Base-by-base conservation (phyloP, 2,113 vertebrate species). In the Stegastes partitus region DNA sequence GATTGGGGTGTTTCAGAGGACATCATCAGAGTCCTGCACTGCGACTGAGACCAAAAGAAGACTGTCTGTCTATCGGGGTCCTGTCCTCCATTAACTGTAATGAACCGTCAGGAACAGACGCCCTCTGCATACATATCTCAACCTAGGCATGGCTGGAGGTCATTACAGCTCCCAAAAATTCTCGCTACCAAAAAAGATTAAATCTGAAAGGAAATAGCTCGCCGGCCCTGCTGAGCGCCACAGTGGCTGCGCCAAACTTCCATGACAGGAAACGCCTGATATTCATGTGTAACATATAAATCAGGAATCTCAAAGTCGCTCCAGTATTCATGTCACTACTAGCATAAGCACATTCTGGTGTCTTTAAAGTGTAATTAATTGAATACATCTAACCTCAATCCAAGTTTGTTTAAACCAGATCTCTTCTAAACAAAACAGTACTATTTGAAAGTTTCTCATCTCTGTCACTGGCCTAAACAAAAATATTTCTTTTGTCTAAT, bases 401-500 rank as follows among this genome's bases (percentile, higher is more conserved):
- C 54, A 25, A 34, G 18, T 31, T 26, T 81, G 61, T 66, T 61
- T 51, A 2, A 81, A 74, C 74, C 57, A 6, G 14, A 18, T 37
- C 22, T 70, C 47, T 19, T 6, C 44, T 45, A 39, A 75, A n/a
- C 68, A 62, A 64, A 66, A 47, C 47, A 76, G 25, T 7, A 19
- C 25, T 69, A 79, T 82, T 85, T 87, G 26, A 68, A 64, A 80
- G 49, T 47, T 70, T 59, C 25, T 73, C 69, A 87, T 82, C 66
- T 11, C 18, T 62, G 53, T 59, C 39, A 49, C 44, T 74, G 74
- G 31, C 50, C 15, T 11, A 10, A 74, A 67, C 49, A 44, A 54
- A 86, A 83, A 74, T 67, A 73, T 76, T 83, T 86, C 19, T 70
- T 77, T 68, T 81, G 44, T 77, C 59, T 45, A 84, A 81, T 83